Evolutionary conservation across 1,140 invertebrate genomes (phyloP).

Genomic region (Calycopis cecrops): DNA sequence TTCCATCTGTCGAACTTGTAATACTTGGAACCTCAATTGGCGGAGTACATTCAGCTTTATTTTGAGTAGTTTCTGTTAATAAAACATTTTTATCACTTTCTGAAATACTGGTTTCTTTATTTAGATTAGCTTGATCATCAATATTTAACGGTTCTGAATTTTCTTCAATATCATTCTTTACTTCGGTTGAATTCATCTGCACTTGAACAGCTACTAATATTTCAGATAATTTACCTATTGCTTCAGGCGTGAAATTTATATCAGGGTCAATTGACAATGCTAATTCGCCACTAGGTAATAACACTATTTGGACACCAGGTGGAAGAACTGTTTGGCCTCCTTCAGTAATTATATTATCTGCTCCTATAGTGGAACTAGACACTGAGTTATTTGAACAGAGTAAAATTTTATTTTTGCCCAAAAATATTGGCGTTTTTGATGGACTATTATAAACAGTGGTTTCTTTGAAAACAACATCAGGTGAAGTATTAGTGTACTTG

Average conservation of each 20-base stretch:
- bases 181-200: slow-evolving; percentile 1
- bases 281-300: slow-evolving; percentile 33
- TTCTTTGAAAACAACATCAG: too few relatives aligned
- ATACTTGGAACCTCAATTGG: too few relatives aligned
- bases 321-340: slow-evolving; percentile 23
- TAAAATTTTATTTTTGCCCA: slow-evolving; percentile 34
- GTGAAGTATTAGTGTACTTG: too few relatives aligned
- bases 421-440: slow-evolving; percentile 20
- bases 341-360: background rate
- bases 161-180: background rate
- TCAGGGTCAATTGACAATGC: slow-evolving; percentile 31
- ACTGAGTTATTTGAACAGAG: slow-evolving; percentile 17
- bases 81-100: background rate
- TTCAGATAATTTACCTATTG: slow-evolving; percentile 23
- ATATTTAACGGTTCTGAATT: background rate
- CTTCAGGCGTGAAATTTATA: slow-evolving; percentile 22
- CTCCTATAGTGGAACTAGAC: background rate
- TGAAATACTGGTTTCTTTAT: background rate
- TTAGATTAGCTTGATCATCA: background rate
- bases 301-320: slow-evolving; percentile 35
- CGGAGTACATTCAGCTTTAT: too few relatives aligned
- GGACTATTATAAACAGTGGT: background rate
- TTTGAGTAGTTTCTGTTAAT: background rate
- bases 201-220: slow-evolving; percentile 16
- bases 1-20: too few relatives aligned